Percentiles rank a stretch among this genome's conserved stretches.
Evolutionary conservation across 2,797 vertebrate genomes (phyloP).

Genomic region (Anniella stebbinsi): DNA sequence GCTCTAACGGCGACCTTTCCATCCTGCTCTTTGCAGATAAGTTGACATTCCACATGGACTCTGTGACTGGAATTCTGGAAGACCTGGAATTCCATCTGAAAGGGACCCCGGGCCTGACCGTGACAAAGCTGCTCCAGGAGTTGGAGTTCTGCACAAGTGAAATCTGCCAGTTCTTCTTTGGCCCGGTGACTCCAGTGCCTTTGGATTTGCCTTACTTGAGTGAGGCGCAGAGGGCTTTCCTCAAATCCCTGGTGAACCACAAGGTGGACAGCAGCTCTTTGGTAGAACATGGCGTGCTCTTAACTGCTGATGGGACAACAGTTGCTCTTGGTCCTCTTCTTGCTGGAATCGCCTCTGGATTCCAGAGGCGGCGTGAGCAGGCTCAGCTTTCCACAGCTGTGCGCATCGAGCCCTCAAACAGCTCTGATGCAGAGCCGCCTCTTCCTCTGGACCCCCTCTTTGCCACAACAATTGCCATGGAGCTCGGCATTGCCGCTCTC

Average conservation of each 20-base stretch:
- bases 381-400: background rate
- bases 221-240: slow-evolving; percentile 73
- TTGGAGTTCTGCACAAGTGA: slow-evolving; percentile 66
- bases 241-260: slow-evolving; percentile 74
- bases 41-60: slow-evolving; percentile 79
- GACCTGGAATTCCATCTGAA: slow-evolving; percentile 70
- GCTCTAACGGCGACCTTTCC: background rate
- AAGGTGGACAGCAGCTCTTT: slow-evolving; percentile 40
- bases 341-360: slow-evolving; percentile 81
- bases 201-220: background rate
- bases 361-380: slow-evolving; percentile 54
- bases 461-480: slow-evolving; percentile 79
- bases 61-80: slow-evolving; percentile 76
- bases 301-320: slow-evolving; percentile 87
- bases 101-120: slow-evolving; percentile 41
- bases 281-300: slow-evolving; percentile 82
- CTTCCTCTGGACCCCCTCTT: slow-evolving; percentile 64
- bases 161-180: slow-evolving; percentile 74
- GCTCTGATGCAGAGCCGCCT: rapidly evolving
- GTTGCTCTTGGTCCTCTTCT: slow-evolving; percentile 85
- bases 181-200: slow-evolving; percentile 15
- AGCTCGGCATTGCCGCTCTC: slow-evolving; percentile 83
- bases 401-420: rapidly evolving
- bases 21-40: slow-evolving; percentile 55
- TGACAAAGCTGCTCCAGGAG: slow-evolving; percentile 67